Evolutionary conservation across 2,888 invertebrate genomes (phyloP), one percentile per base, ranked within the genome.

Genomic region (Leptinotarsa rubiginosa): DNA sequence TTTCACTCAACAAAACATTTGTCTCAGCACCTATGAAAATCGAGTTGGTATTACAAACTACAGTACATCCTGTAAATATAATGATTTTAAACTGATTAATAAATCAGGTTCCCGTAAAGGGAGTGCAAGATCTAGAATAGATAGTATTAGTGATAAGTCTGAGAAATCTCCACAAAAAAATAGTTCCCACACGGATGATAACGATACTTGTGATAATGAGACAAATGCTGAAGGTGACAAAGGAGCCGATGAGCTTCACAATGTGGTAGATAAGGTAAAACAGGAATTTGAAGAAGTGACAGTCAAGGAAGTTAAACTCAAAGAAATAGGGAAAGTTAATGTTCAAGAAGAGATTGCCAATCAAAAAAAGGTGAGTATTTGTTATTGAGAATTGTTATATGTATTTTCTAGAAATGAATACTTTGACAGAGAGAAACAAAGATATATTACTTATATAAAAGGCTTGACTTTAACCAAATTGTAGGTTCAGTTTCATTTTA

Each of bases 1-100:
- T 84, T 88, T 95, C 52, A 94, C 95, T 74, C 93, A 93, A 82
- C 92, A 93, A 82, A 94, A 93, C 82, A 93, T 96, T 22, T 94
- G 94, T 85, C 91, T 96, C 80, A 91, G 92, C 70, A 93, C 94
- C 0, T 95, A 95, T 81, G 92, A 95, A 80, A 93, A 93, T 84
- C 89, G 95, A 52, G 89, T 94, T 83, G 92, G 93, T 3, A 87
- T 91, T 4, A 91, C 89, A 77, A 88, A 71, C 20, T 69, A 77
- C 52, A 75, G 74, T 64, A 54, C 75, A 18, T 76, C 69, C 54
- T 69, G 68, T 70, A 76, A 75, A 49, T 72, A 74, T 65, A 66
- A 62, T 41, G 56, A 75, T 52, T 76, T 66, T 54, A 78, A 78
- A 65, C 47, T 78, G 31, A 69, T 71, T 12, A 79, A 71, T 50